Evolutionary conservation across 2,797 vertebrate species (phyloP), one percentile per base, ranked within the genome.

Genomic region (Phrynocephalus guinanensis): DNA sequence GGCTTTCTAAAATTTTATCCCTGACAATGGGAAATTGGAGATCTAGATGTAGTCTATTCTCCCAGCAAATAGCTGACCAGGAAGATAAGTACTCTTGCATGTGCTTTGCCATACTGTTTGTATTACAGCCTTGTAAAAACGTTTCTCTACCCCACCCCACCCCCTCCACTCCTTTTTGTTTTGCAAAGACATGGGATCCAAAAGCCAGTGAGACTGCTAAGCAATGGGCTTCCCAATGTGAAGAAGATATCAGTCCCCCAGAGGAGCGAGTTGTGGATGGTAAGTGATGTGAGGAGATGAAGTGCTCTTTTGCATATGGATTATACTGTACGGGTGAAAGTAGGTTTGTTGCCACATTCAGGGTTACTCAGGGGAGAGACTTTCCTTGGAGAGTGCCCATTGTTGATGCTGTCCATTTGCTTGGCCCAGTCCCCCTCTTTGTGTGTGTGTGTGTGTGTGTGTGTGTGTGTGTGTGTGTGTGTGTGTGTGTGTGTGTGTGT

Each of bases 111-210:
- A 24, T 15, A 68, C 22, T 79, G 78, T 22, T 6, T 30, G 56
- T 9, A 1, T 5, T 16, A 13, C 63, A 20, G 56, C 56, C 68
- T 3, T 20, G 11, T 52, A 10, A 30, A 83, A 71, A n/a, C 6
- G 26, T 52, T 50, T 10, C 91, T 8, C 20, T 82, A 18, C 24
- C 30, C 80, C 48, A 10, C 13, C 15, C 9, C 13, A 33, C 33
- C 1, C 52, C 52, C 52, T 13, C 52, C 60, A 2, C 60, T 63
- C 7, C 5, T 67, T 22, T 81, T 89, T 87, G 44, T 88, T 67
- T 93, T n/a, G 91, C 91, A 60, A 92, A 96, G 95, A 66, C 15
- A 15, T 96, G 96, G 93, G 93, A 82, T 48, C 67, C 90, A 0
- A 79, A 90, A 87, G 86, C 85, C 63, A 93, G 93, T 7, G 86